Evolutionary conservation across 2,888 invertebrate genomes (phyloP), one percentile per base, ranked within the genome.

Genomic region (Cheilosia scutellata): DNA sequence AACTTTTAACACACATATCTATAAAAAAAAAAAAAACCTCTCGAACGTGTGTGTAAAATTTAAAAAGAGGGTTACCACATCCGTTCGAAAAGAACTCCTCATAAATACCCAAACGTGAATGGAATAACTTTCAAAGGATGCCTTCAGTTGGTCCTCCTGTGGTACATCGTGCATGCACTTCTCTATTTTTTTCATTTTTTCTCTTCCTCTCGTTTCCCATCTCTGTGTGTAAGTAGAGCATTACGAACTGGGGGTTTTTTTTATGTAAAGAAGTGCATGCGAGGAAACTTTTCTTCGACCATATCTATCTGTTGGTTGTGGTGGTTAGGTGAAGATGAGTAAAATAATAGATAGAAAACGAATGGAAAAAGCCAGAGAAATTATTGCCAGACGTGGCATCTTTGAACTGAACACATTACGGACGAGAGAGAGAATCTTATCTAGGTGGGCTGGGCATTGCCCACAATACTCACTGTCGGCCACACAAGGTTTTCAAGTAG

Each of bases 361-460:
- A 37, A 31, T 13, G 16, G n/a, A 13, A 65, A 65, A 37, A 27
- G 37, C 29, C 58, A 44, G 58, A 72, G 71, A 77, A 82, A 82
- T 82, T 82, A 82, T 82, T 77, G 16, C 77, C 71, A 71, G 60
- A 77, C 82, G 77, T 77, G 82, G 65, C 63, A 76, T 63, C 71
- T 77, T 72, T 76, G 76, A 76, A 82, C 82, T 49, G 4, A 58
- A 13, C 49, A 71, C 68, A 75, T 57, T 70, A 76, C 49, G 63
- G 65, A 70, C 65, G 82, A 77, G 82, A 77, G 33, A 40, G 63
- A 37, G 70, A 82, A 71, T 71, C 60, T 77, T 77, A 82, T 82
- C 70, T 76, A 65, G 58, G 76, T 63, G 82, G 62, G 42, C 42
- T 27, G 27, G 51, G 47, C 42, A 74, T 44, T 62, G 63, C 55